Evolutionary conservation across 2,797 vertebrate species (phyloP).

Genomic region (Alectoris magna): DNA sequence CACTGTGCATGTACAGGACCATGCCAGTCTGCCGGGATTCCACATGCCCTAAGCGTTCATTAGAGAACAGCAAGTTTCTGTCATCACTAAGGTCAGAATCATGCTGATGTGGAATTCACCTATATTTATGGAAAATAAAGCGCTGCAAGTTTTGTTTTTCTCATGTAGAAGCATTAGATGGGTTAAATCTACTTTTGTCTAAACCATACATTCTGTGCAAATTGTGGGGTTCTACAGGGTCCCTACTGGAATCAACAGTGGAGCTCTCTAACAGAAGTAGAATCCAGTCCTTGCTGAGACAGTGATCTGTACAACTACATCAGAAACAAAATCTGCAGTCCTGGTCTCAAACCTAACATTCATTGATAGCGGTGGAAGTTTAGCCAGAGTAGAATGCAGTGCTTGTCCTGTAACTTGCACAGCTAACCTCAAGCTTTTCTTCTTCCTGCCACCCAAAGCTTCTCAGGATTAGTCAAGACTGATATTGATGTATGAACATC

Average conservation of each 20-base stretch:
- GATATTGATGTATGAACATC: slow-evolving; percentile 61
- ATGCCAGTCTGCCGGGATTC: not conserved
- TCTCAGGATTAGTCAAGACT: slow-evolving; percentile 47
- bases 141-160: not conserved
- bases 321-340: not conserved
- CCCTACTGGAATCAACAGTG: not conserved
- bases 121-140: not conserved
- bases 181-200: not conserved
- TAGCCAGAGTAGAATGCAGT: not conserved
- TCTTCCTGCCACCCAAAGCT: slow-evolving; percentile 13
- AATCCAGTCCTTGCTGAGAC: not conserved
- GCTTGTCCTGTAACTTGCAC: slow-evolving; percentile 9
- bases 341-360: not conserved
- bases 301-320: not conserved
- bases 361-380: not conserved
- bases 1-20: rapidly evolving
- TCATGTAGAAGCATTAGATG: not conserved
- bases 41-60: not conserved
- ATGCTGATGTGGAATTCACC: not conserved
- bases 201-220: not conserved
- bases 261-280: not conserved
- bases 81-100: not conserved
- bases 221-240: not conserved
- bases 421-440: slow-evolving; percentile 42
- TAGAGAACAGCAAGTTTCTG: not conserved